Evolutionary conservation across 2,797 vertebrate species (phyloP).

Genomic region (Glossophaga mutica): DNA sequence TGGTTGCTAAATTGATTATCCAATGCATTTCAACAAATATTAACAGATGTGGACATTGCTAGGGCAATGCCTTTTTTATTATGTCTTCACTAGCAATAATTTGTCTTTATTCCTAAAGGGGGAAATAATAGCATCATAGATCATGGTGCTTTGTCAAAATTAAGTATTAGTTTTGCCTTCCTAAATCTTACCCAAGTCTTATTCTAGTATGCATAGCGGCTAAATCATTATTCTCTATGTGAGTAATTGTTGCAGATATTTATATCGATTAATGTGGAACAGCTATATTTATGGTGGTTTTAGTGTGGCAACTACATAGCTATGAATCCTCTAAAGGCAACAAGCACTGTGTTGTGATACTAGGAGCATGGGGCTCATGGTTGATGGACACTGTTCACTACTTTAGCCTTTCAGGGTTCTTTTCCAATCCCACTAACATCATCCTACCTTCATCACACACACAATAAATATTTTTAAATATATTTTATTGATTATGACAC

Average conservation of each 20-base stretch:
- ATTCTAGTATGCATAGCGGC: conserved; percentile 53
- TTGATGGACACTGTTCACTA: background rate
- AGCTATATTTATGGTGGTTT: conserved; percentile 54
- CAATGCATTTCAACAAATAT: conserved; percentile 38
- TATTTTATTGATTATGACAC: too few relatives aligned
- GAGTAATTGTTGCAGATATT: conserved; percentile 63
- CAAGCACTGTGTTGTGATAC: background rate
- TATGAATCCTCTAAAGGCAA: conserved; percentile 20
- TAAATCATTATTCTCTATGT: conserved; percentile 56
- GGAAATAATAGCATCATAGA: conserved; percentile 46
- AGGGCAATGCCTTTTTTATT: conserved; percentile 50
- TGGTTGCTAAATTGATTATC: conserved; percentile 19
- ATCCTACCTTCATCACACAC: background rate
- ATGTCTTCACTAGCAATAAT: conserved; percentile 55
- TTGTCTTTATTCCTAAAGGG: conserved; percentile 56
- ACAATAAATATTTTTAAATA: background rate
- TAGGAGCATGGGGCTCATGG: background rate
- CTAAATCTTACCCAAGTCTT: conserved; percentile 60
- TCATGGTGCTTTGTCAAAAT: conserved; percentile 53
- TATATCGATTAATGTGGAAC: conserved; percentile 45
- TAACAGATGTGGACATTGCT: conserved; percentile 29
- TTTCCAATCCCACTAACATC: background rate
- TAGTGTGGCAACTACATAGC: background rate
- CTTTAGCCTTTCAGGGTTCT: background rate
- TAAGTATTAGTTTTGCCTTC: conserved; percentile 59